phyloP scores from a whole-genome alignment of 2,797 vertebrate genomes.

The Propithecus deckenii region DNA sequence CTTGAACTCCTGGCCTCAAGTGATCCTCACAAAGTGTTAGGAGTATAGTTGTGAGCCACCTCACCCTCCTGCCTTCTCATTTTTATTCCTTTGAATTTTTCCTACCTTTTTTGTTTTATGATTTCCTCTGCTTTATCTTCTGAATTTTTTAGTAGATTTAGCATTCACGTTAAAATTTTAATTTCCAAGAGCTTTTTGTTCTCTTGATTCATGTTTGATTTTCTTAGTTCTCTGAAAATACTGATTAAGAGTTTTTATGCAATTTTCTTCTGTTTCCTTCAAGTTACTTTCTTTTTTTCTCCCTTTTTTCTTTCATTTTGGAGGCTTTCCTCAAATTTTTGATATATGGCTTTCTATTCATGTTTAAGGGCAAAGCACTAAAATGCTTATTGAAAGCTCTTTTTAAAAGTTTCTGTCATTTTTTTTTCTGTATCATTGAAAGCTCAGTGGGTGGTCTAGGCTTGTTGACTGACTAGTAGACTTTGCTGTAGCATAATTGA shows the following conservation, averaged over 20 bases:
- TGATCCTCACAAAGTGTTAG: too few species aligned
- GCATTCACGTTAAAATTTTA: background rate
- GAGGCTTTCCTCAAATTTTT: background rate
- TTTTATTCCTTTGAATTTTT: background rate
- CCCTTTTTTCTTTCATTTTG: background rate
- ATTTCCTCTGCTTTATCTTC: background rate
- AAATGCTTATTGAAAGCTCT: background rate
- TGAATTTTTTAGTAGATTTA: background rate
- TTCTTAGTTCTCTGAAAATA: background rate
- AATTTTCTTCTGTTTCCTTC: background rate
- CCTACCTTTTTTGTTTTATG: background rate
- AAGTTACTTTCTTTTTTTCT: background rate
- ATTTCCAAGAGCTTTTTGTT: slow-evolving; percentile 21
- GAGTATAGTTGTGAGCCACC: too few species aligned
- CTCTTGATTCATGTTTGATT: background rate
- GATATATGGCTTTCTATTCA: background rate
- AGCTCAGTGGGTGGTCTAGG: background rate
- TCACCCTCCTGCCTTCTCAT: background rate
- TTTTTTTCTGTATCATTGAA: background rate
- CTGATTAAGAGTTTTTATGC: background rate
- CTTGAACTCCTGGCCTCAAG: too few species aligned
- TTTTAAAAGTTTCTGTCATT: too few species aligned
- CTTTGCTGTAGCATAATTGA: background rate
- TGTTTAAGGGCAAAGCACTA: background rate
- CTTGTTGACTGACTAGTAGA: background rate